Evolutionary conservation across 2,888 invertebrate species (phyloP).

Genomic region (Lathronympha strigana): DNA sequence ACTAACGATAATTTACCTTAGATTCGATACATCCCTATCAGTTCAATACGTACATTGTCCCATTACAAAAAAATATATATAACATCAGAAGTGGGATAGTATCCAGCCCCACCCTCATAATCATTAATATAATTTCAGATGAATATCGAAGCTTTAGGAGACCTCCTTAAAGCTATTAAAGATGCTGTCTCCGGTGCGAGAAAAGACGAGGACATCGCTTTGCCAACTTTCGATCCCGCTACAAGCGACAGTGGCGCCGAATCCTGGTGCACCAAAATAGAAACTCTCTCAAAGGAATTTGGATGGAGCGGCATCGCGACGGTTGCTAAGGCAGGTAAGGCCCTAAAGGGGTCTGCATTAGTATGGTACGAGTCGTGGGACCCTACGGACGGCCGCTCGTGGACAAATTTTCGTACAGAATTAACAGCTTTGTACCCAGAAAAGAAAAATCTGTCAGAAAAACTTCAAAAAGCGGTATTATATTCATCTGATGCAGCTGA

Average conservation of each 20-base stretch:
- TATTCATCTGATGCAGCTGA: conserved; percentile 44
- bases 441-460: conserved; percentile 43
- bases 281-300: conserved; percentile 5
- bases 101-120: no score
- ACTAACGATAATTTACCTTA: no score
- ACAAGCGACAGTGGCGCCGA: neutral
- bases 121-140: conserved; percentile 9
- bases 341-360: neutral
- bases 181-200: neutral
- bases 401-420: conserved; percentile 44
- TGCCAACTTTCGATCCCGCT: neutral
- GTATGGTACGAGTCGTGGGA: conserved; percentile 9
- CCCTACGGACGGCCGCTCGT: conserved; percentile 22
- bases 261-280: neutral
- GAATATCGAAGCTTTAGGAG: neutral
- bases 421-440: conserved; percentile 37
- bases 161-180: neutral
- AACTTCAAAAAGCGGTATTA: conserved; percentile 42
- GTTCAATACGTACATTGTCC: no score
- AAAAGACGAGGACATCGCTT: neutral
- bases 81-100: no score
- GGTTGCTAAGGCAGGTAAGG: conserved; percentile 1
- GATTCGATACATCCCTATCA: no score
- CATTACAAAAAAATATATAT: no score
- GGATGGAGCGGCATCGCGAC: neutral